Base-by-base conservation (phyloP, 2,888 invertebrate species). In the Euplagia quadripunctaria region DNA sequence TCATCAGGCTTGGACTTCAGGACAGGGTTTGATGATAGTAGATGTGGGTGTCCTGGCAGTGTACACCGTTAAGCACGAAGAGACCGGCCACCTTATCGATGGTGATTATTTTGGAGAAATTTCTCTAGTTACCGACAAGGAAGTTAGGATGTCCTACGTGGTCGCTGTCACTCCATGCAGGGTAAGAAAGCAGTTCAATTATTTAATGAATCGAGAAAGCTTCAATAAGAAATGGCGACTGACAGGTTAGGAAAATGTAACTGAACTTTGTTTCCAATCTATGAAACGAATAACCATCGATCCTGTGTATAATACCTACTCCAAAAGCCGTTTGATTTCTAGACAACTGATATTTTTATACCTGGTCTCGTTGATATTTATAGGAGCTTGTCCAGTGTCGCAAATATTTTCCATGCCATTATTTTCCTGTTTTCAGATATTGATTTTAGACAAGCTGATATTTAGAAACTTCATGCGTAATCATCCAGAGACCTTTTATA, bases 41-140 rank as follows among this genome's bases (percentile, higher is more conserved):
- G 83, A 86, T 6, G 76, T 79, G 0, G 90, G 90, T 0, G 76
- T 87, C 9, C 73, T 89, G 70, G 87, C 87, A 0, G 88, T 90
- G 5, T 87, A 86, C 70, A 82, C 86, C 0, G 41, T 71, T 0
- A 46, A 70, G 6, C 74, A 81, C 16, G 66, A 75, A 49, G 89
- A 90, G 63, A 75, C 72, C 6, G 88, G 86, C 0, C 90, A 90
- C 72, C 76, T 88, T 6, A 84, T 87, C 0, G 89, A 90, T 49
- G 90, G 89, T 0, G 90, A 90, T 58, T 85, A 82, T 78, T 88
- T 87, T 65, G 88, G 88, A 5, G 88, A 87, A 64, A 70, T 88
- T 1, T 87, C 88, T 0, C 77, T 90, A 5, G 85, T 90, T 9
- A 87, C 87, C 0, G 88, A 89, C 46, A 82, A 81, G 17, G 90